phyloP scores from a whole-genome alignment of 2,888 invertebrate species.

The Caenorhabditis virilis region DNA sequence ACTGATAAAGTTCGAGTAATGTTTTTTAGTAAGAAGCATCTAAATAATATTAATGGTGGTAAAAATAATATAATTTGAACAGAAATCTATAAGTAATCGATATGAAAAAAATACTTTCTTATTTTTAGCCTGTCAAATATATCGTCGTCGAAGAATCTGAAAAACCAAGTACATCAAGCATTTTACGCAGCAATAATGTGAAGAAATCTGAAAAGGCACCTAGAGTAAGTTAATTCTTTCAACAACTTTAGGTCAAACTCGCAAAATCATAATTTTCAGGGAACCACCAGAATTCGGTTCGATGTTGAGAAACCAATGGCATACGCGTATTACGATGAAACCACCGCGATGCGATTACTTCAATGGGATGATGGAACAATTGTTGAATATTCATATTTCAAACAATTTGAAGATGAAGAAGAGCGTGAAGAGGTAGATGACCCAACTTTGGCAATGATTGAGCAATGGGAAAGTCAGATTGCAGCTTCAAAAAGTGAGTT shows the following conservation, averaged over 20 bases:
- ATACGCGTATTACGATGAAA: conserved; percentile 34
- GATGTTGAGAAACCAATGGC: conserved; percentile 31
- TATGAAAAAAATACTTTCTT: no score
- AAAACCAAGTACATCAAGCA: conserved; percentile 34
- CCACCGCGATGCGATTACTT: conserved; percentile 18
- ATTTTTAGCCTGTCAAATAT: conserved; percentile 16
- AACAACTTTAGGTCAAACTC: not conserved
- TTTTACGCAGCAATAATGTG: conserved; percentile 17
- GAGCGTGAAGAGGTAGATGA: conserved; percentile 7
- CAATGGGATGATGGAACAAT: conserved; percentile 37
- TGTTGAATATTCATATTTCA: conserved; percentile 36
- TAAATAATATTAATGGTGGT: no score
- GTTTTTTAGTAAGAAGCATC: no score
- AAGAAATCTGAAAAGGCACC: conserved; percentile 10
- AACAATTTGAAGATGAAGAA: conserved; percentile 20
- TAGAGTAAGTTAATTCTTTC: not conserved
- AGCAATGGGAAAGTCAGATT: conserved; percentile 30
- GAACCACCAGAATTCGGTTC: conserved; percentile 28
- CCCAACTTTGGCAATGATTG: conserved; percentile 24
- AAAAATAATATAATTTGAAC: no score
- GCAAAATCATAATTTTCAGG: no score
- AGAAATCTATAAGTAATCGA: no score
- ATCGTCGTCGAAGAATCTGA: conserved; percentile 27
- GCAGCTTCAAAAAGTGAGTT: not conserved
- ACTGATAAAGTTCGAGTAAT: no score